Conservation (phyloP, 1,140 invertebrate species). For the Harpegnathos saltator region DNA sequence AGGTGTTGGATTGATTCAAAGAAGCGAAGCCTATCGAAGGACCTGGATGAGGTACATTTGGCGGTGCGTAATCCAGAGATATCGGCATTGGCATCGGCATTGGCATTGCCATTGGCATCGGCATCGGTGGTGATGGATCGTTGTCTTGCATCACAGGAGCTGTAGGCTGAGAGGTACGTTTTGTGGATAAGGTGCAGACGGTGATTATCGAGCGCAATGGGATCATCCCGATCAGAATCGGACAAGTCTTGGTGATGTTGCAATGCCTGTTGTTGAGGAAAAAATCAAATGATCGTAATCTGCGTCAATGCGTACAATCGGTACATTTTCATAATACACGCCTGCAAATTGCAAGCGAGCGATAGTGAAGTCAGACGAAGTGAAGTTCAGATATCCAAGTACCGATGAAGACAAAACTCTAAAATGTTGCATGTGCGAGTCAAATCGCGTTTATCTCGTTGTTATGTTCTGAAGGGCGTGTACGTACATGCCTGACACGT, state of each 20-base stretch:
- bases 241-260: conserved; percentile 58
- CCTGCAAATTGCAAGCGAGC: not conserved
- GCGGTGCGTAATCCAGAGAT: conserved; percentile 16
- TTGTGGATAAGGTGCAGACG: conserved; percentile 7
- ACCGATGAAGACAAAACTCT: too few species aligned
- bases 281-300: not conserved
- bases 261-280: conserved; percentile 64
- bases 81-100: too few species aligned
- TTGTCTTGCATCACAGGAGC: conserved; percentile 28
- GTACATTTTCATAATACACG: too few species aligned
- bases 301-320: too few species aligned
- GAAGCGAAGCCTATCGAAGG: conserved; percentile 4
- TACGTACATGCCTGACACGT: conserved; percentile 53
- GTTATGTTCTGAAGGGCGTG: not conserved
- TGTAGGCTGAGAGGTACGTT: not conserved
- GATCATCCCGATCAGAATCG: conserved; percentile 73
- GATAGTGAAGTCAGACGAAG: too few species aligned
- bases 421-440: too few species aligned
- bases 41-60: conserved; percentile 8
- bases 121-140: conserved; percentile 9
- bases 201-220: conserved; percentile 58
- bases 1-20: not conserved
- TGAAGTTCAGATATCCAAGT: too few species aligned
- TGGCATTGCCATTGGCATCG: too few species aligned
- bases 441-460: not conserved